Evolutionary conservation across 2,888 invertebrate genomes (phyloP).

Genomic region (Agonopterix arenella): DNA sequence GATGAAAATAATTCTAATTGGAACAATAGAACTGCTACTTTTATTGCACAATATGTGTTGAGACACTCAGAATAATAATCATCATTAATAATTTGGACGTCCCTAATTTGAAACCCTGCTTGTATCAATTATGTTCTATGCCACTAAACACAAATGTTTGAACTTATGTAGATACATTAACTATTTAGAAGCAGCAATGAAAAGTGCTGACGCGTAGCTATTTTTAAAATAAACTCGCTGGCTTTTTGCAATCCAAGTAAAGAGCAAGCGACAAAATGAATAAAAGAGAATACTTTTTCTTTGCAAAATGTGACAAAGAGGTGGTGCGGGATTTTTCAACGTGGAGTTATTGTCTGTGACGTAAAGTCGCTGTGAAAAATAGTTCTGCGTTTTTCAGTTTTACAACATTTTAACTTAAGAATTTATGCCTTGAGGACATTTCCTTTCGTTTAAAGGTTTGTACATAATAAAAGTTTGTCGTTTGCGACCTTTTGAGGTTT

Average conservation of each 20-base stretch:
- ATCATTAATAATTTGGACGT: too few relatives aligned
- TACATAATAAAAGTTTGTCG: not conserved
- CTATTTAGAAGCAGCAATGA: not conserved
- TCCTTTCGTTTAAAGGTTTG: constrained; percentile 6
- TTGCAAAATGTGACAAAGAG: constrained; percentile 65
- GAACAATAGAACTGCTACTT: too few relatives aligned
- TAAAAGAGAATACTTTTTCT: constrained; percentile 54
- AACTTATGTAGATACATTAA: not conserved
- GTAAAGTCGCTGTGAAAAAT: constrained; percentile 61
- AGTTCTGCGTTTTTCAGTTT: constrained; percentile 52
- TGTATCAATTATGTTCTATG: too few relatives aligned
- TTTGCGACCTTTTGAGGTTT: not conserved
- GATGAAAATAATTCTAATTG: too few relatives aligned
- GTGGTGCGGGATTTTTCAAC: constrained; percentile 62
- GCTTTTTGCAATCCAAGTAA: constrained; percentile 9
- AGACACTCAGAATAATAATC: too few relatives aligned
- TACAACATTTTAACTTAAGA: constrained; percentile 55
- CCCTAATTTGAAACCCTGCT: too few relatives aligned
- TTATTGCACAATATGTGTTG: too few relatives aligned
- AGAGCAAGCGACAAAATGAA: constrained; percentile 50
- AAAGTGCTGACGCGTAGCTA: not conserved
- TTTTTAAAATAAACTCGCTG: not conserved
- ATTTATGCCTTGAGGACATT: constrained; percentile 33
- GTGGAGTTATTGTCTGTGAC: constrained; percentile 65
- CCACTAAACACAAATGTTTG: too few relatives aligned